Evolutionary conservation across 2,113 vertebrate genomes (phyloP), one percentile per base, ranked within the genome.

Genomic region (Nerophis ophidion): DNA sequence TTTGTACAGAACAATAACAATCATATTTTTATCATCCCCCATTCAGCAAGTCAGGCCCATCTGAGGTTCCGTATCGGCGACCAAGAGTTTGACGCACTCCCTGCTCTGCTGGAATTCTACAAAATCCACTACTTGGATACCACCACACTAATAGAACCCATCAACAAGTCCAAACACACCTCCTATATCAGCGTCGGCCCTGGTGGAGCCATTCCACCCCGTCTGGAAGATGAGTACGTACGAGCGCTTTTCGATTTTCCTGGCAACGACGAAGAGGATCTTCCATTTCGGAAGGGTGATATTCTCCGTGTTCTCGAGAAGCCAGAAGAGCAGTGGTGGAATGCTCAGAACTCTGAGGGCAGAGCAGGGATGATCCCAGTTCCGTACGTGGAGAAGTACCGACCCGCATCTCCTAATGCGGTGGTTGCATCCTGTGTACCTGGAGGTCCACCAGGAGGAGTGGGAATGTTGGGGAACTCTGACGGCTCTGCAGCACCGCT

Each of bases 121-220:
- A 99, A 98, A 89, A 98, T 99, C 83, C 97, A 99, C 88, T 99
- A 99, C 89, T 90, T 99, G 91, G 96, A 99, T 90, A 99, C 97
- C 91, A 99, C 97, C 82, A 99, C 97, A 34, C 91, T 99, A 84
- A 96, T 97, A 85, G 97, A 98, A 61, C 97, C 97, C 7, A 92
- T 99, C 82, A 91, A 92, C 72, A 93, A 93, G 81, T 92, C 93
- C 75, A 94, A 91, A 86, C 93, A 95, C 81, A 83, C 88, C 38
- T 92, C 91, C 54, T 81, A 83, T 59, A 77, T 88, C 74, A 80
- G 62, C 44, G 12, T 74, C 4, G 64, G 74, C 47, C 59, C 48
- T 0, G 53, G 82, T 1, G 81, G 83, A 8, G 93, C 90, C 0
- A 87, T 91, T n/a, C 92, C 93, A 40, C 90, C 91, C 52, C 92